Base-by-base conservation (phyloP, 2,888 invertebrate species). In the Macrosoma leucophasiata region DNA sequence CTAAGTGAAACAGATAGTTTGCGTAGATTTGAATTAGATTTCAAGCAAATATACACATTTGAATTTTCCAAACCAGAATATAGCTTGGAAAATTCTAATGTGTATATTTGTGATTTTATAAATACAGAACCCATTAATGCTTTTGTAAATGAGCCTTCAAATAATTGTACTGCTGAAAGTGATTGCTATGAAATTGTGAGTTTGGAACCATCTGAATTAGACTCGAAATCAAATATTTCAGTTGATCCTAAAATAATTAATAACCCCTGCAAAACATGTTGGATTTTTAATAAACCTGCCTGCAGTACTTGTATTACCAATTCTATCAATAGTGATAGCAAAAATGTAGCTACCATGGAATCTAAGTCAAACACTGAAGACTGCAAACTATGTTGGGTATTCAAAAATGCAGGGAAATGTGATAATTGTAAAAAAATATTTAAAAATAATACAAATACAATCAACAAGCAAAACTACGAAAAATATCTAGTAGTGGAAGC, bases 371-470 rank as follows among this genome's bases (percentile, higher is more conserved):
- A 3, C 24, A 22, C 15, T n/a, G 11, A 34, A 32, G 33, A 1
- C 41, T 71, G 73, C 33, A 52, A 58, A 23, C 41, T 40, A 34
- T 73, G 72, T 31, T 72, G 70, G 63, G 13, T 72, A 12, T 72
- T 71, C 19, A 40, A 39, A 28, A 36, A 52, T 35, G 25, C 46
- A 6, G 33, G 37, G 0, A 57, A 51, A 46, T 73, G 73, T 53
- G 43, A 57, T 27, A 24, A 41, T 30, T 76, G 74, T 40, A 56
- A 60, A 15, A 58, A 48, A 37, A 6, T 24, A 9, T 43, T 33
- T 13, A 21, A 28, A 13, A 32, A 41, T 25, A 17, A 25, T 26
- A 9, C 17, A 12, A 9, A 17, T 27, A 10, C 9, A 11, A 24
- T 6, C 9, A 5, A 21, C 14, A n/a, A 13, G 20, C 7, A 22